These are phyloP conservation scores for Tetrax tetrax DNA, from an alignment of 2,113 vertebrate species.

Conservation along the genomic window DNA sequence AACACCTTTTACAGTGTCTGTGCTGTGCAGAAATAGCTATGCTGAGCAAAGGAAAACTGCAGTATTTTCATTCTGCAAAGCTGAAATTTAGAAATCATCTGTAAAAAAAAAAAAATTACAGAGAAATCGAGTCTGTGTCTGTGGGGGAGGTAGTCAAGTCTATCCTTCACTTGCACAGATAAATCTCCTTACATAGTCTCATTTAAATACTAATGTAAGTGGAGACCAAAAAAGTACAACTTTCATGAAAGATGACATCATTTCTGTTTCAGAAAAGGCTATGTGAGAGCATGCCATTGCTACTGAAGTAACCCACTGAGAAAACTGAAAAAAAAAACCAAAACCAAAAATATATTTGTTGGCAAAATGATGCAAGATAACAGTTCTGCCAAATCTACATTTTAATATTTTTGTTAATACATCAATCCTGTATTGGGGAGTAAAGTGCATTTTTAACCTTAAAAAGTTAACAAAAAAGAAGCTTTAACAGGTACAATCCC, in stretches of 20 bases:
- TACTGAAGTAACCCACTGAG: not conserved
- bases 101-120: not conserved
- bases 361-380: not conserved
- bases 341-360: not conserved
- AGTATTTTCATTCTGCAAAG: not conserved
- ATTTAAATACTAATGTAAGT: not conserved
- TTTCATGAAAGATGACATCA: not conserved
- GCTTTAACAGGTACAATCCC: constrained; percentile 44
- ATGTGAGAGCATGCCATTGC: not conserved
- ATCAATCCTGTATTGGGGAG: not conserved
- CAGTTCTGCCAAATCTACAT: not conserved
- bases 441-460: not conserved
- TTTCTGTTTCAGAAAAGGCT: not conserved
- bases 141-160: not conserved
- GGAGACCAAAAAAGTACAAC: not conserved
- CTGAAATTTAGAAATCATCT: not conserved
- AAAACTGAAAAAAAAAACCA: not conserved
- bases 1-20: not conserved
- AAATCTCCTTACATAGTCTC: not conserved
- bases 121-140: not conserved
- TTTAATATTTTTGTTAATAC: not conserved
- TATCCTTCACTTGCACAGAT: not conserved
- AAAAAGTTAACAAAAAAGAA: not conserved
- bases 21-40: not conserved
- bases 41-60: not conserved